Conservation (phyloP, 2,113 vertebrate genomes). For the Paralichthys olivaceus region DNA sequence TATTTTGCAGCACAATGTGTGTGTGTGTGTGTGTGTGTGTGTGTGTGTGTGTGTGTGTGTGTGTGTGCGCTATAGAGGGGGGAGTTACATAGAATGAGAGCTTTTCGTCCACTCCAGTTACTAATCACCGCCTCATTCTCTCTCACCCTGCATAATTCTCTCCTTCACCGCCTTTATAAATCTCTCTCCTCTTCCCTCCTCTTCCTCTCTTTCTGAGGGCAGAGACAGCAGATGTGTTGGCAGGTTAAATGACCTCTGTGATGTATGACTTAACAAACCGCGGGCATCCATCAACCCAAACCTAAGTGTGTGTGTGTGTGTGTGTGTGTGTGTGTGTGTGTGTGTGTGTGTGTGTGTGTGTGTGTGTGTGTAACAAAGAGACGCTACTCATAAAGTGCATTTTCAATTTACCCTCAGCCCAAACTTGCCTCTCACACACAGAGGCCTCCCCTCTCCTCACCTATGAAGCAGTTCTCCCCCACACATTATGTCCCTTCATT, state of each 20-base stretch:
- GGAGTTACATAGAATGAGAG: conserved; percentile 25
- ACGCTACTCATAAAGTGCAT: conserved; percentile 46
- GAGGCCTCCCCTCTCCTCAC: conserved; percentile 6
- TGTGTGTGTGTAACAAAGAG: conserved; percentile 38
- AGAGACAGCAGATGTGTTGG: conserved; percentile 75
- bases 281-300: conserved; percentile 65
- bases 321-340: not conserved
- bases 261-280: conserved; percentile 71
- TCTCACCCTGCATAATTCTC: conserved; percentile 64
- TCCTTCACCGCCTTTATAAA: conserved; percentile 69
- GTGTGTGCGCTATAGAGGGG: conserved; percentile 4
- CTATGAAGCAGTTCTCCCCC: conserved; percentile 34
- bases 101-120: conserved; percentile 64
- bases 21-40: conserved; percentile 20
- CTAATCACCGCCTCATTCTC: conserved; percentile 73
- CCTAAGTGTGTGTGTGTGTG: conserved; percentile 34
- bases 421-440: conserved; percentile 29
- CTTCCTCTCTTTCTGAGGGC: conserved; percentile 66
- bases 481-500: conserved; percentile 28
- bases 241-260: conserved; percentile 75
- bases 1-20: not conserved
- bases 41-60: conserved; percentile 16
- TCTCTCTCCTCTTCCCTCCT: conserved; percentile 63
- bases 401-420: conserved; percentile 60
- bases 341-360: conserved; percentile 13